phyloP scores from a whole-genome alignment of 2,113 vertebrate species.

The Aphyosemion australe region DNA sequence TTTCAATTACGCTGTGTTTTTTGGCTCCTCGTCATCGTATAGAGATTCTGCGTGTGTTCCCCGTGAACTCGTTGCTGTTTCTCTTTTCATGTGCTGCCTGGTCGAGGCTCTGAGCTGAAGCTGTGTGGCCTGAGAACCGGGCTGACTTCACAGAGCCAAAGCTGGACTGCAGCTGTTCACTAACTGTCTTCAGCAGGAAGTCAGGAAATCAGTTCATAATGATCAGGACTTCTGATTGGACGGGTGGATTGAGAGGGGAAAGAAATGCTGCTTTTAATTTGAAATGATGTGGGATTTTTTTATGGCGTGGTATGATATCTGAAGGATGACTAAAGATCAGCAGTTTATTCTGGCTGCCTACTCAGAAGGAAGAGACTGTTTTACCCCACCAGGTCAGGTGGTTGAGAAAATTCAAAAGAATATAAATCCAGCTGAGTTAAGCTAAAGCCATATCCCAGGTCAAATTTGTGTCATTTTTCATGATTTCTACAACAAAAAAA shows the following conservation, averaged over 20 bases:
- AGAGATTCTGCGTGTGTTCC: constrained; percentile 58
- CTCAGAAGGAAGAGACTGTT: no score
- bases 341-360: no score
- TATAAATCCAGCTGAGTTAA: no score
- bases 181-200: constrained; percentile 43
- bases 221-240: constrained; percentile 42
- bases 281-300: not conserved
- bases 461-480: no score
- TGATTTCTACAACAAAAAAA: no score
- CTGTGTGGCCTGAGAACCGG: constrained; percentile 30
- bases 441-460: no score
- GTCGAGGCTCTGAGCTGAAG: constrained; percentile 47
- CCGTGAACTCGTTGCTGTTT: constrained; percentile 51
- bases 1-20: constrained; percentile 72
- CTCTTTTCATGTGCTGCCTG: constrained; percentile 54
- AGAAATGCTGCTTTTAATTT: constrained; percentile 27
- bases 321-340: no score
- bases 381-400: no score
- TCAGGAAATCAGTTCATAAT: constrained; percentile 52
- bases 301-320: no score
- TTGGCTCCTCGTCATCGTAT: constrained; percentile 50
- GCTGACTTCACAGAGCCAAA: constrained; percentile 26
- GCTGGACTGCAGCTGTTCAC: constrained; percentile 60
- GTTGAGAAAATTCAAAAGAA: no score
- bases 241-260: not conserved